Evolutionary conservation across 2,113 vertebrate species (phyloP).

Genomic region (Actenoides hombroni): DNA sequence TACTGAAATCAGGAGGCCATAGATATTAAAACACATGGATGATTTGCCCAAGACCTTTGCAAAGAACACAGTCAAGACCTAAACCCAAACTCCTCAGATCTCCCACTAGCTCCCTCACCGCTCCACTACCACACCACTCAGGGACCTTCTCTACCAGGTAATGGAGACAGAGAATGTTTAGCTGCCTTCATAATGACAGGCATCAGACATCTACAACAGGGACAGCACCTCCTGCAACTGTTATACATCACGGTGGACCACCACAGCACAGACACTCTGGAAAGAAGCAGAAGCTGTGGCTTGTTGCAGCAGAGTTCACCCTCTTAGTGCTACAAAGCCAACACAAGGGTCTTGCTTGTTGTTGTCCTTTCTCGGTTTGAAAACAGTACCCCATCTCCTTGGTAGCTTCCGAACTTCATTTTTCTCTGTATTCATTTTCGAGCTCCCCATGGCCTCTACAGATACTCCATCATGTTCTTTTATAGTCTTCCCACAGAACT

Average conservation of each 20-base stretch:
- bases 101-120: neutral
- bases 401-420: neutral
- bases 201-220: neutral
- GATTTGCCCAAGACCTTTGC: neutral
- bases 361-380: neutral
- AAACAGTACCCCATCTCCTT: neutral
- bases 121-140: fast-evolving
- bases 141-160: neutral
- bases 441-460: neutral
- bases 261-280: neutral
- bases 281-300: neutral
- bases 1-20: neutral
- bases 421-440: neutral
- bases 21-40: neutral
- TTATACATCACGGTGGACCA: neutral
- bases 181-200: neutral
- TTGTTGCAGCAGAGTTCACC: neutral
- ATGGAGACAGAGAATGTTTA: neutral
- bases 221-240: neutral
- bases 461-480: neutral
- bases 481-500: neutral
- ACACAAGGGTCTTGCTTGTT: neutral
- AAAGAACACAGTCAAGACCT: neutral
- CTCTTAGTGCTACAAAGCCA: neutral
- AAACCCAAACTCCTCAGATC: neutral